A percentile compares a stretch with the other conserved stretches of the same genome.
phyloP scores from a whole-genome alignment of 1,140 invertebrate genomes.

The Teleogryllus occipitalis region DNA sequence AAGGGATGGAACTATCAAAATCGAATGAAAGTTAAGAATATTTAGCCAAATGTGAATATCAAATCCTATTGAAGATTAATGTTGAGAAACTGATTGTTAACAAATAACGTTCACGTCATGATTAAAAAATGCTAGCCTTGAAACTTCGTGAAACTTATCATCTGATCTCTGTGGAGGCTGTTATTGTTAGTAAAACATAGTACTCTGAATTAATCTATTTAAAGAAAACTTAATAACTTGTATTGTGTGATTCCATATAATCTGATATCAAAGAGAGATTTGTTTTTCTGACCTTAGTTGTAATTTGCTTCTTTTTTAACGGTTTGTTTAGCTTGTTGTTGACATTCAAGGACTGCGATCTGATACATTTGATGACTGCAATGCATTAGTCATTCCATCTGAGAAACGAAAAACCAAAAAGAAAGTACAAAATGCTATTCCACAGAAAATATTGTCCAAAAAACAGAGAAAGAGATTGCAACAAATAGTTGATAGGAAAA shows the following conservation, averaged over 20 bases:
- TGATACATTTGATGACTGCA: slow-evolving; percentile 61
- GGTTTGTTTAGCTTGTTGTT: slow-evolving; percentile 50
- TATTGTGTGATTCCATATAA: neutral
- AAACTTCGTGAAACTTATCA: no score
- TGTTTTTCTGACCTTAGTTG: neutral
- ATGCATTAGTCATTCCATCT: slow-evolving; percentile 70
- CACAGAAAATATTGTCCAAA: slow-evolving; percentile 66
- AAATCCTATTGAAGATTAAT: no score
- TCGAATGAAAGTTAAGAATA: no score
- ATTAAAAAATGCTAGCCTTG: no score
- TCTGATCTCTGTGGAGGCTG: no score
- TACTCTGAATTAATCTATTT: no score
- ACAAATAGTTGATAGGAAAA: slow-evolving; percentile 77
- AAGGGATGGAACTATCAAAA: no score
- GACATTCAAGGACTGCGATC: slow-evolving; percentile 48
- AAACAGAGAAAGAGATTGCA: slow-evolving; percentile 79
- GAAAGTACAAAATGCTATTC: slow-evolving; percentile 43
- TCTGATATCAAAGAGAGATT: neutral
- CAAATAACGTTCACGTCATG: no score
- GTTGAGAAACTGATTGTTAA: no score
- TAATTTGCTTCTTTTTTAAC: slow-evolving; percentile 17
- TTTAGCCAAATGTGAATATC: no score
- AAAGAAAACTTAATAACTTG: no score
- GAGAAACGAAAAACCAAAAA: slow-evolving; percentile 70
- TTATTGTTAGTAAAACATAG: no score